These are phyloP conservation scores for Peromyscus leucopus DNA, from an alignment of 2,113 vertebrate species.

Conservation along the genomic window DNA sequence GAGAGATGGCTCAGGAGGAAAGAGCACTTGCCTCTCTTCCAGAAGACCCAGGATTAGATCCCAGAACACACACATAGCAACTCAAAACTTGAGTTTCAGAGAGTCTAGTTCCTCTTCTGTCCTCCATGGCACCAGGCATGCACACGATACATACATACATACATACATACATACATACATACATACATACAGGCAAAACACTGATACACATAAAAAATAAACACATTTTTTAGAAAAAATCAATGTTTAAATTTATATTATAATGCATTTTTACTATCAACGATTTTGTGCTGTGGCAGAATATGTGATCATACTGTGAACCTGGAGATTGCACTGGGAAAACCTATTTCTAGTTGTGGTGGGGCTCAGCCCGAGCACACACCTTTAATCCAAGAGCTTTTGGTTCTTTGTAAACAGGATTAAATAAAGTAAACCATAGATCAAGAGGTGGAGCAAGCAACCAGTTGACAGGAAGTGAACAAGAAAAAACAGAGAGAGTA, in stretches of 20 bases:
- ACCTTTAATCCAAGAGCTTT: no score
- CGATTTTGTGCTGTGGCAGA: not conserved
- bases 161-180: not conserved
- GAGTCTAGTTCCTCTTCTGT: not conserved
- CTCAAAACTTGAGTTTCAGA: not conserved
- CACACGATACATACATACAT: not conserved
- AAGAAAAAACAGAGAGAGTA: no score
- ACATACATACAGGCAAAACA: not conserved
- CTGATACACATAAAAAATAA: not conserved
- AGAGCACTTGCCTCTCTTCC: no score
- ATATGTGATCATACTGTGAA: no score
- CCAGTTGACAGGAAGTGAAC: no score
- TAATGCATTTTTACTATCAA: not conserved
- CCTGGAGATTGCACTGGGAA: no score
- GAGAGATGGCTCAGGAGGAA: no score
- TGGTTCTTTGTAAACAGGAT: no score
- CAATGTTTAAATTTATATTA: not conserved
- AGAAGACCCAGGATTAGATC: not conserved
- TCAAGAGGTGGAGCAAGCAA: no score
- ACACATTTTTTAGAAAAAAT: not conserved
- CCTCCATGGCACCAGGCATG: not conserved
- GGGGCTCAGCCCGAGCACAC: no score
- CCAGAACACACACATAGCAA: not conserved
- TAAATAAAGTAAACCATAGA: no score
- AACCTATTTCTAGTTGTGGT: no score